phyloP scores from a whole-genome alignment of 2,888 invertebrate species.

The Athrips mouffetella region DNA sequence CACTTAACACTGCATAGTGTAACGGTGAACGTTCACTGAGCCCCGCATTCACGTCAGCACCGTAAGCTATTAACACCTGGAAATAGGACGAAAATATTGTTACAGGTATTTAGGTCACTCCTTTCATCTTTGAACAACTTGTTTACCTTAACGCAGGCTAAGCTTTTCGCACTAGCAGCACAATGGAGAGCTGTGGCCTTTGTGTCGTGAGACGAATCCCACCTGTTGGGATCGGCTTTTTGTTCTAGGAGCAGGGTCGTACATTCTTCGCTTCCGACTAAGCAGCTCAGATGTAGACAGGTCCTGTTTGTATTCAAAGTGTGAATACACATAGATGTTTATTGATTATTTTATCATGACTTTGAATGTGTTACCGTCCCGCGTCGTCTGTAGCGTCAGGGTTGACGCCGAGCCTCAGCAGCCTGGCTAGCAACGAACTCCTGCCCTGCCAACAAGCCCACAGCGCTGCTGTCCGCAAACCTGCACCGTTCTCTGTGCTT shows the following conservation, averaged over 20 bases:
- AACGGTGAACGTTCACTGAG: conserved; percentile 84
- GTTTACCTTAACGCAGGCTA: conserved; percentile 79
- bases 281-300: conserved; percentile 87
- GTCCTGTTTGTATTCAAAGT: too few relatives aligned
- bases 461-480: conserved; percentile 74
- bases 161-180: conserved; percentile 83
- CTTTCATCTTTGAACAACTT: conserved; percentile 27
- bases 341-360: neutral
- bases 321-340: neutral
- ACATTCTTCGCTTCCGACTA: conserved; percentile 85
- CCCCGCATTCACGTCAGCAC: conserved; percentile 90
- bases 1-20: conserved; percentile 90
- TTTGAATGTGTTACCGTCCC: conserved; percentile 75
- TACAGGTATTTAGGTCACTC: conserved; percentile 10
- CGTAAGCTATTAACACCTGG: conserved; percentile 81
- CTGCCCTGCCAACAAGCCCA: conserved; percentile 81
- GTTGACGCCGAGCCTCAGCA: conserved; percentile 78
- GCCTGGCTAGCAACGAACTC: conserved; percentile 67
- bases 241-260: conserved; percentile 82
- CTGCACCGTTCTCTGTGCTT: conserved; percentile 44
- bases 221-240: conserved; percentile 83
- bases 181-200: conserved; percentile 87
- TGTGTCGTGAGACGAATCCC: conserved; percentile 81
- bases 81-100: conserved; percentile 36
- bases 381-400: conserved; percentile 81